phyloP scores from a whole-genome alignment of 2,888 invertebrate species.

The Drosophila siamana region DNA sequence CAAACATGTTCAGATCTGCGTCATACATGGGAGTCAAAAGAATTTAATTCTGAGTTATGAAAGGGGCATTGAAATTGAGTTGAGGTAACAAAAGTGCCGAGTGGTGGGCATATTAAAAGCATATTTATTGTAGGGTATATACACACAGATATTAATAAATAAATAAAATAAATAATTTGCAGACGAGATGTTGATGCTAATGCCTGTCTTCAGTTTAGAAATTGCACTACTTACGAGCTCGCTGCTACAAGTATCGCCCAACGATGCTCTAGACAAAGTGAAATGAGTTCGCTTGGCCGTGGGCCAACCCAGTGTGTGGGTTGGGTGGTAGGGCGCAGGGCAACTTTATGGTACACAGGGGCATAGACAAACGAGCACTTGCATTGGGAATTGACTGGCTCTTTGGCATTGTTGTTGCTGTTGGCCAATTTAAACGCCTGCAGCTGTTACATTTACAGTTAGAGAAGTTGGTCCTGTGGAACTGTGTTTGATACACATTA shows the following conservation, averaged over 20 bases:
- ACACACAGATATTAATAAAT: constrained; percentile 11
- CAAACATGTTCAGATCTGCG: neutral
- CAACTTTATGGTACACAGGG: constrained; percentile 68
- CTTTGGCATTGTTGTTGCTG: constrained; percentile 22
- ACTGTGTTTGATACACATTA: constrained; percentile 62
- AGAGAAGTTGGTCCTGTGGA: constrained; percentile 40
- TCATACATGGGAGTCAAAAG: constrained; percentile 2
- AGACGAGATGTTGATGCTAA: constrained; percentile 30
- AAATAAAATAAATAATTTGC: constrained; percentile 33
- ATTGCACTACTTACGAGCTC: constrained; percentile 27
- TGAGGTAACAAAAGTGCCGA: neutral
- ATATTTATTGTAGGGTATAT: constrained; percentile 47
- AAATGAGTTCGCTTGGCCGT: constrained; percentile 59
- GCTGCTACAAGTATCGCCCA: constrained; percentile 5
- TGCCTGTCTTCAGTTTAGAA: constrained; percentile 48
- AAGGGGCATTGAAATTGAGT: constrained; percentile 35
- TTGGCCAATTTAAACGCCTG: constrained; percentile 69
- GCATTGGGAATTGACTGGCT: constrained; percentile 49
- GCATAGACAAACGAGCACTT: constrained; percentile 53
- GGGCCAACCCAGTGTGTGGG: constrained; percentile 46
- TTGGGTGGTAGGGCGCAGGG: constrained; percentile 14
- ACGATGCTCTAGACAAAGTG: constrained; percentile 28
- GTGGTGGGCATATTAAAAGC: too few relatives aligned
- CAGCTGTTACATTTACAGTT: constrained; percentile 70
- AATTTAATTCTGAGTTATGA: neutral